These are phyloP conservation scores for Campoplex nolae DNA, from an alignment of 2,888 invertebrate species.

Conservation along the genomic window DNA sequence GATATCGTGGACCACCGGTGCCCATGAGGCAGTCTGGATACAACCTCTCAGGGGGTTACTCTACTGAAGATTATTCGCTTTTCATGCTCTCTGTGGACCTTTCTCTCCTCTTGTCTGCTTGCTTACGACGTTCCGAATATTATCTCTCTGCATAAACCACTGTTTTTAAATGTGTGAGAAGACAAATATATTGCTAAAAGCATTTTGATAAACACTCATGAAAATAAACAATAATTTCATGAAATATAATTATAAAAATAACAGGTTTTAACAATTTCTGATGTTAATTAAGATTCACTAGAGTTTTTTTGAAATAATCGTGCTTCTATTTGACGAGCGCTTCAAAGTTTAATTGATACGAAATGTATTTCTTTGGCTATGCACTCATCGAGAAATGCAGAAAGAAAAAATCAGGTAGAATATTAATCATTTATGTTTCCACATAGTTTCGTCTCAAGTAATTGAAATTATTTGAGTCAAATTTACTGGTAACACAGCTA, in stretches of 20 bases:
- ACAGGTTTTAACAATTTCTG: background rate
- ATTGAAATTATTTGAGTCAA: too few species aligned
- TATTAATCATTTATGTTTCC: background rate
- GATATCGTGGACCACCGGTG: conserved; percentile 76
- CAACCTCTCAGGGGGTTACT: conserved; percentile 44
- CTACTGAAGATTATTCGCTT: conserved; percentile 43
- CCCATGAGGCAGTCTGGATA: conserved; percentile 27
- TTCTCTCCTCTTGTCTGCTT: background rate
- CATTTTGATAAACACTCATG: background rate
- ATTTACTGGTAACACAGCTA: too few species aligned
- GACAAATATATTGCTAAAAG: background rate
- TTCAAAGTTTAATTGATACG: background rate
- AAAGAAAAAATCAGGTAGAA: background rate
- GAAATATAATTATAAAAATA: background rate
- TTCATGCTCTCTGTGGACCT: conserved; percentile 22
- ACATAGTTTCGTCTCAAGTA: background rate
- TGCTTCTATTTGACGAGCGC: background rate
- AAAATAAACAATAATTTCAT: background rate
- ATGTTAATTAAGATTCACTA: too few species aligned
- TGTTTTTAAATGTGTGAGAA: background rate
- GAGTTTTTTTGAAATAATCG: background rate
- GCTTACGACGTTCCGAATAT: conserved; percentile 3
- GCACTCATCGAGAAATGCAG: background rate
- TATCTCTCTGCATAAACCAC: background rate
- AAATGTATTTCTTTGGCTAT: background rate